phyloP scores from a whole-genome alignment of 1,140 invertebrate genomes.

The Trichonephila inaurata region DNA sequence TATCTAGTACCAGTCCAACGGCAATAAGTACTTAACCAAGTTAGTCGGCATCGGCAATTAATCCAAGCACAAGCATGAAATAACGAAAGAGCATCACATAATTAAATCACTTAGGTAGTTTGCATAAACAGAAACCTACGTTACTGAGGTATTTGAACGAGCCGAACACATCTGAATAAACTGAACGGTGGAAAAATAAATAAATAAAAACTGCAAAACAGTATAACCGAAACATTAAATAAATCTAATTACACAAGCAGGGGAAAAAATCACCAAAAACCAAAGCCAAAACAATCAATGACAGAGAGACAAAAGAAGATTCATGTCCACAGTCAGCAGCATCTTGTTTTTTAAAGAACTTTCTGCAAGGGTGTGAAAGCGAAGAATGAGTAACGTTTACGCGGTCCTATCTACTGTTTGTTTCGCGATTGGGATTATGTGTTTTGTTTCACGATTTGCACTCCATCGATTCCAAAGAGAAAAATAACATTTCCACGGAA shows the following conservation, averaged over 20 bases:
- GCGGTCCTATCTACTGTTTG: neutral
- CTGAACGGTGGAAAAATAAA: no score
- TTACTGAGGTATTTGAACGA: no score
- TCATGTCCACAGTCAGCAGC: neutral
- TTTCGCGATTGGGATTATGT: neutral
- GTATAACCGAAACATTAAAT: neutral
- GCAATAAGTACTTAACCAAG: no score
- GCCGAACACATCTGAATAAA: no score
- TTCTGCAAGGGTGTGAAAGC: neutral
- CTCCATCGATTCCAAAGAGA: neutral
- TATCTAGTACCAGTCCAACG: no score
- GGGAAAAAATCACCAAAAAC: no score
- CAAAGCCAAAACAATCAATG: neutral
- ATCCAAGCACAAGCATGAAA: no score
- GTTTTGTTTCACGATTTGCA: conserved; percentile 29
- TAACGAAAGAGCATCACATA: no score
- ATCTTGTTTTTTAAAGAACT: neutral
- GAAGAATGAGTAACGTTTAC: neutral
- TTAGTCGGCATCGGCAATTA: no score
- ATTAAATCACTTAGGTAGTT: no score
- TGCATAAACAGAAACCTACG: no score
- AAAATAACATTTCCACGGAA: conserved; percentile 34
- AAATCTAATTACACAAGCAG: neutral
- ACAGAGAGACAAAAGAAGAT: neutral
- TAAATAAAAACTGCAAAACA: no score